Conservation (phyloP, 1,140 invertebrate species). For the Sinella curviseta region DNA sequence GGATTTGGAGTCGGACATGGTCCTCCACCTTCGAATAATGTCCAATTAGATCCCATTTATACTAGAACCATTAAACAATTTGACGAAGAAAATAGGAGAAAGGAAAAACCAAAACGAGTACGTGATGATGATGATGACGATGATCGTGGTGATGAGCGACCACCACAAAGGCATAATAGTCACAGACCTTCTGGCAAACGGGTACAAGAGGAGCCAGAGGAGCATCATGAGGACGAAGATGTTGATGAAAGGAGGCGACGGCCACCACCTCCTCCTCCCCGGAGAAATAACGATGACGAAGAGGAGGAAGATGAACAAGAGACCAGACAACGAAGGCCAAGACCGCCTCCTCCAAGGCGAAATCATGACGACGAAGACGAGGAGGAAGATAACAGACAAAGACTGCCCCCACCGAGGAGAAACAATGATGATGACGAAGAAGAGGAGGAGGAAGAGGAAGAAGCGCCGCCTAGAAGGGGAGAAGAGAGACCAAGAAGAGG, state of each 20-base stretch:
- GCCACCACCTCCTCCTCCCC: background rate
- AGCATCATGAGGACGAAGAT: constrained; percentile 22
- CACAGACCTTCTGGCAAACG: background rate
- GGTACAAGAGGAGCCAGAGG: background rate
- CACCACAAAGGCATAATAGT: constrained; percentile 12
- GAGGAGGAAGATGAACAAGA: background rate
- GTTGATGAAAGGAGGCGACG: background rate
- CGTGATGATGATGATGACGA: constrained; percentile 1
- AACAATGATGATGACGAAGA: background rate
- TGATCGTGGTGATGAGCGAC: background rate
- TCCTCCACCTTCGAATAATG: background rate
- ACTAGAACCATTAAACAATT: constrained; percentile 46
- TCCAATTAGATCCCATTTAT: constrained; percentile 47
- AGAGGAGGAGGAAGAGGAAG: constrained; percentile 33
- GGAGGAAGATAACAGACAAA: background rate
- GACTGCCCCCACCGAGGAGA: background rate
- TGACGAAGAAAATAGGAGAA: constrained; percentile 35
- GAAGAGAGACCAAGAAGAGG: constrained; percentile 27
- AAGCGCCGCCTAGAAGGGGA: background rate
- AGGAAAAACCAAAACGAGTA: background rate
- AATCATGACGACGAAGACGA: background rate
- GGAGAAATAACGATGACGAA: background rate
- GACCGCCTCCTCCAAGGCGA: background rate
- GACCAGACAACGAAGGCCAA: too few relatives aligned
- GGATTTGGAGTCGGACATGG: constrained; percentile 35